Evolutionary conservation across 1,140 invertebrate genomes (phyloP), one percentile per base, ranked within the genome.

Genomic region (Drosophila paulistorum): DNA sequence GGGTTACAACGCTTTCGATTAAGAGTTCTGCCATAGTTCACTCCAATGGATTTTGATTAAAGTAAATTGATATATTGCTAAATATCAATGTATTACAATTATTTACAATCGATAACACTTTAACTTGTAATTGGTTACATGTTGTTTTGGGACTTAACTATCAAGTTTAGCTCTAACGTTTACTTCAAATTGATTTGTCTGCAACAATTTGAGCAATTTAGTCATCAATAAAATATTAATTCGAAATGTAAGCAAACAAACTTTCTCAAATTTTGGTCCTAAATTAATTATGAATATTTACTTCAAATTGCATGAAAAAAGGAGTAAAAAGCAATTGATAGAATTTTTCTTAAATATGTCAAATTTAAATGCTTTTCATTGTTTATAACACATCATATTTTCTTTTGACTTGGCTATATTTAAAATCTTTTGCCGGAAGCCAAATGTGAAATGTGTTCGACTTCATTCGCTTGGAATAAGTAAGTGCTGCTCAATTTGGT

Each of bases 401-500:
- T 26, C 33, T 39, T 33, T 13, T 26, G 11, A 59, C 39, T 59
- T 59, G 5, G 33, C 14, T 20, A 59, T 13, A 37, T 51, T 51
- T 51, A 20, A 17, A 59, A 59, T 39, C 33, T 59, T 59, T 9
- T 59, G 17, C 7, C 57, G n/a, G 33, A 17, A 37, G 57, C 45
- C 33, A 39, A 59, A 72, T 72, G 73, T 30, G 35, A 48, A 63
- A 17, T 41, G 61, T 76, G 73, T 71, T 71, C 51, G 69, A 71
- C 69, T 79, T 57, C 61, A 54, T 26, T 81, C 76, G 71, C 55
- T 68, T 65, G 71, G 69, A 86, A 87, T 86, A 87, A 87, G 79
- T 87, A 71, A 82, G 79, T 82, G 83, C 83, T 79, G 83, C 83
- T 86, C 83, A 87, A 86, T 86, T 86, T 86, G 76, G 75, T 65